Conservation (phyloP, 2,113 vertebrate genomes). For the Melospiza georgiana region DNA sequence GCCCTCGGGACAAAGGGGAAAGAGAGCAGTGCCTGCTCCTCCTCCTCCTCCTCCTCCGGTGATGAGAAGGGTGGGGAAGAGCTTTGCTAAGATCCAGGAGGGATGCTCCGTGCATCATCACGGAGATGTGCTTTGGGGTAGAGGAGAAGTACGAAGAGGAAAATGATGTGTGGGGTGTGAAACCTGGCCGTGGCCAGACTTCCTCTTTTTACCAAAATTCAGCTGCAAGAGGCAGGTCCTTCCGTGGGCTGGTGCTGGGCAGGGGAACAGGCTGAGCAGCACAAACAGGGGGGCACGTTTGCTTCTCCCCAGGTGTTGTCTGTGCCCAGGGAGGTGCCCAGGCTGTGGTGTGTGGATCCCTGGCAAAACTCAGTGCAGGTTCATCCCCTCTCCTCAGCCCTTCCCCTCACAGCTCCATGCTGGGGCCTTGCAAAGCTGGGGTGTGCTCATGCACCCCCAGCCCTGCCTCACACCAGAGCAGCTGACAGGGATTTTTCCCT, state of each 20-base stretch:
- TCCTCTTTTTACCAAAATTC: background rate
- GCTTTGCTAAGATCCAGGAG: background rate
- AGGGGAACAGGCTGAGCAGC: background rate
- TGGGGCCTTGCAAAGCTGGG: background rate
- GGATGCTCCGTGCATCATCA: background rate
- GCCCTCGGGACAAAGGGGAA: background rate
- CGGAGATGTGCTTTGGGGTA: fast-evolving
- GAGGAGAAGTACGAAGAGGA: background rate
- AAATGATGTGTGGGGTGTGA: background rate
- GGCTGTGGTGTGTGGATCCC: background rate
- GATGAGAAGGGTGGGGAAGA: background rate
- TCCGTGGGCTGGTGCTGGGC: background rate
- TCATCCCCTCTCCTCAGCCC: background rate
- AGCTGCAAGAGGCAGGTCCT: background rate
- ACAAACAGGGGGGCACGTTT: background rate
- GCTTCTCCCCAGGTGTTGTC: background rate
- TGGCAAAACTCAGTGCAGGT: fast-evolving
- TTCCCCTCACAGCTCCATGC: fast-evolving
- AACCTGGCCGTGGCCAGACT: background rate
- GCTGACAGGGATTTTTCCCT: background rate
- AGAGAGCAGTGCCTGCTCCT: background rate
- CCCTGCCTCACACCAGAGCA: background rate
- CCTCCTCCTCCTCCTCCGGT: background rate
- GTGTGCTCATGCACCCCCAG: background rate
- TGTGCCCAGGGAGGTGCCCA: fast-evolving